Evolutionary conservation across 2,797 vertebrate species (phyloP).

Genomic region (Chaetodon trifasciatus): DNA sequence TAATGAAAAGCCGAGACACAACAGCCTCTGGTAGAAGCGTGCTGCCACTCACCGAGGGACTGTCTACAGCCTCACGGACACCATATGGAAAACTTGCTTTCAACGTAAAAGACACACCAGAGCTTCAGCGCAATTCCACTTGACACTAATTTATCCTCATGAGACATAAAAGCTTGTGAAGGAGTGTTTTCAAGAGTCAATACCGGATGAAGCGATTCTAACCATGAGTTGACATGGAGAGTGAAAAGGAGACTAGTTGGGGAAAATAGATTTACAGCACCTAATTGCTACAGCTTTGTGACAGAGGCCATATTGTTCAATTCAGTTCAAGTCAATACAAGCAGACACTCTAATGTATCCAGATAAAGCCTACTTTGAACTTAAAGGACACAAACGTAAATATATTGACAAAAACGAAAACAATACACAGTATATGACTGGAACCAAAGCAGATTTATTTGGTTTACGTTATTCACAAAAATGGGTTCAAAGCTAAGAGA

Average conservation of each 20-base stretch:
- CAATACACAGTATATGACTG: neutral
- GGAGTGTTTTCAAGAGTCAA: conserved; percentile 25
- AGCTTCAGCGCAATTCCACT: conserved; percentile 22
- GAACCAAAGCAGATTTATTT: neutral
- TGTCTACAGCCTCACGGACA: conserved; percentile 22
- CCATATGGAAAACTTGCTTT: conserved; percentile 43
- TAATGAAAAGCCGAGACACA: conserved; percentile 80
- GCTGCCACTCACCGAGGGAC: conserved; percentile 55
- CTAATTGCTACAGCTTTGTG: conserved; percentile 14
- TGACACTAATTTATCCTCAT: conserved; percentile 41
- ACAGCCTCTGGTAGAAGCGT: conserved; percentile 62
- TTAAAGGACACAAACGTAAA: neutral
- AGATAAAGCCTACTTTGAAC: conserved; percentile 11
- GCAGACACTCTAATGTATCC: neutral
- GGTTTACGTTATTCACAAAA: neutral
- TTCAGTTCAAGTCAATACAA: conserved; percentile 11
- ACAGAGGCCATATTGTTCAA: conserved; percentile 14
- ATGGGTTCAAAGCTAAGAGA: neutral
- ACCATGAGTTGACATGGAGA: conserved; percentile 27
- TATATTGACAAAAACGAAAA: neutral
- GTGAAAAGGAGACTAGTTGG: conserved; percentile 32
- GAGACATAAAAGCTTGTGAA: conserved; percentile 30
- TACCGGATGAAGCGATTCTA: conserved; percentile 13
- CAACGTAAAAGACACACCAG: conserved; percentile 19
- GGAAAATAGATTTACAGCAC: conserved; percentile 14